Base-by-base conservation (phyloP, 2,113 vertebrate genomes). In the Gavia stellata region DNA sequence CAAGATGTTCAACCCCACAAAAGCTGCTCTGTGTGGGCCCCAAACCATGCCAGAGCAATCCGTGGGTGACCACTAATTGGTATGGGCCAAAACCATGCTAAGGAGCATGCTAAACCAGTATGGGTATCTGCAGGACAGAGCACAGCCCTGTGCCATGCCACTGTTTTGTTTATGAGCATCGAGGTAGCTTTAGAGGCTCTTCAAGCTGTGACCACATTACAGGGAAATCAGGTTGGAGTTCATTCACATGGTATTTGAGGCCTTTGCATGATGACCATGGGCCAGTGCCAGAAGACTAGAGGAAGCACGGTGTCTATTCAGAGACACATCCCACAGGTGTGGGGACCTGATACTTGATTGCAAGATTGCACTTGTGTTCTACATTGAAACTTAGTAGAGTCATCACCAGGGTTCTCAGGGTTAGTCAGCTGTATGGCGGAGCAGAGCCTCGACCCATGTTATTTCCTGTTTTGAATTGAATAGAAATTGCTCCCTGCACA, bases 211-310 rank as follows among this genome's bases (percentile, higher is more conserved):
- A 77, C 36, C 36, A 33, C 17, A 17, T 40, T 65, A 59, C 65
- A 79, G 53, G 44, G 56, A 91, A 81, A 72, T 52, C n/a, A 79
- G 73, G 26, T 12, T 86, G 86, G 47, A 67, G 33, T 12, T 91
- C 47, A 36, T 52, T 38, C 1, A 8, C 1, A 0, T 0, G 3
- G 8, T 26, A 9, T 42, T 81, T 61, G 47, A 65, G 34, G 17
- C 17, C 18, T 77, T n/a, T 78, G 66, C 17, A 21, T 24, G 50
- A 29, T 15, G 72, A 24, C 31, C 7, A 8, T 1, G 4, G 34
- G 42, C 25, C 49, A 36, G 24, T 13, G 44, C 56, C 70, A 61
- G 66, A 52, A 40, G 45, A 10, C 17, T 44, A 50, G 38, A 42
- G 10, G 47, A 79, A 83, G 20, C 20, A 34, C 0, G 0, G 12